Evolutionary conservation across 2,888 invertebrate species (phyloP).

Genomic region (Habroteleia sp.): DNA sequence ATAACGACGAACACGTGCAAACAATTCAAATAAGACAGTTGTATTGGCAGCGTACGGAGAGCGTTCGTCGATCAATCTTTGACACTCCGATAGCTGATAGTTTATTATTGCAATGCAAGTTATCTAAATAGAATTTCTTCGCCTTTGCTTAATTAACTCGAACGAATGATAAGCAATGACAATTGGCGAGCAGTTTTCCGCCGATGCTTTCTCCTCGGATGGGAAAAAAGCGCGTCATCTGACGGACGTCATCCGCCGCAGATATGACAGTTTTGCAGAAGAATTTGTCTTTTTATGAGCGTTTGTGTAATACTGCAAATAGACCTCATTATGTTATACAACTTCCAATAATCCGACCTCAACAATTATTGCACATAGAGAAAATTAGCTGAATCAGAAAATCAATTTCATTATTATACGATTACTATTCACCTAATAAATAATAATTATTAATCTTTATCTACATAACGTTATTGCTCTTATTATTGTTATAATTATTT

Average conservation of each 20-base stretch:
- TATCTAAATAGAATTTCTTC: slow-evolving; percentile 65
- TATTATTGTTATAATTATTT: no score
- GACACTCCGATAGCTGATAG: slow-evolving; percentile 61
- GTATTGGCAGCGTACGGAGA: slow-evolving; percentile 41
- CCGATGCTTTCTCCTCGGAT: slow-evolving; percentile 44
- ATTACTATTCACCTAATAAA: no score
- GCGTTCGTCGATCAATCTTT: slow-evolving; percentile 64
- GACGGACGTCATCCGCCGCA: slow-evolving; percentile 35
- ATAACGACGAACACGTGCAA: slow-evolving; percentile 65
- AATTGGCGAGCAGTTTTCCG: slow-evolving; percentile 53
- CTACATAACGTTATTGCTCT: no score
- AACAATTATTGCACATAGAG: no score
- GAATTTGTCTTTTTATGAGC: slow-evolving; percentile 18
- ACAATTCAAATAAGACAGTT: slow-evolving; percentile 62
- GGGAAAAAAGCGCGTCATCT: slow-evolving; percentile 32
- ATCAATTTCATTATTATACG: no score
- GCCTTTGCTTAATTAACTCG: slow-evolving; percentile 62
- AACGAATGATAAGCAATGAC: slow-evolving; percentile 57
- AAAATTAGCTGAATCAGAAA: no score
- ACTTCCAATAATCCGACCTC: no score
- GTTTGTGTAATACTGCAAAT: slow-evolving; percentile 1
- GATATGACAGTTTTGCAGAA: slow-evolving; percentile 46
- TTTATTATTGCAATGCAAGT: slow-evolving; percentile 60
- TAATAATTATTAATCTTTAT: no score
- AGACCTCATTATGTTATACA: slow-evolving; percentile 1